Evolutionary conservation across 1,140 invertebrate genomes (phyloP).

Genomic region (Patella vulgata): DNA sequence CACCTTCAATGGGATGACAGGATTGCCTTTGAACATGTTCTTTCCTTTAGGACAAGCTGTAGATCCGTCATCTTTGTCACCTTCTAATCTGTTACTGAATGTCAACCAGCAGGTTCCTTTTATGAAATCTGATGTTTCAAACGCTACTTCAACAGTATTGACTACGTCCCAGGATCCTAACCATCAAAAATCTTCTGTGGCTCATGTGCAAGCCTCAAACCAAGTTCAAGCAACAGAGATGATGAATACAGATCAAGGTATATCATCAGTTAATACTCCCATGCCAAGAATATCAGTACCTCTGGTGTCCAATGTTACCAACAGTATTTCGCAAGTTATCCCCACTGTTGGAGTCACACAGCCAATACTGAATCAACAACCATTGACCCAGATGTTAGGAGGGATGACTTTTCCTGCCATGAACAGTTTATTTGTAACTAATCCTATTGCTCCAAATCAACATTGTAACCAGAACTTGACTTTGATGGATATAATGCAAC

Average conservation of each 20-base stretch:
- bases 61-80: too few relatives aligned
- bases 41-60: slow-evolving; percentile 20
- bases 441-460: slow-evolving; percentile 10
- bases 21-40: slow-evolving; percentile 23
- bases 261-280: slow-evolving; percentile 51
- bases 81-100: too few relatives aligned
- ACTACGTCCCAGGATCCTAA: too few relatives aligned
- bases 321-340: slow-evolving; percentile 76
- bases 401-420: slow-evolving; percentile 69
- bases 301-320: slow-evolving; percentile 78
- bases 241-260: too few relatives aligned
- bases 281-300: slow-evolving; percentile 76
- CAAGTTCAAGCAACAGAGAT: too few relatives aligned
- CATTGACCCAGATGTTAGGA: slow-evolving; percentile 75
- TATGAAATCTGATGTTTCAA: too few relatives aligned
- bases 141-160: too few relatives aligned
- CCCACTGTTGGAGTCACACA: slow-evolving; percentile 71
- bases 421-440: slow-evolving; percentile 60
- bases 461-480: slow-evolving; percentile 3
- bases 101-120: too few relatives aligned
- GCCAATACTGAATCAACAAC: slow-evolving; percentile 75
- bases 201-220: too few relatives aligned
- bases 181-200: too few relatives aligned
- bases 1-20: slow-evolving; percentile 5
- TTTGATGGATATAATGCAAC: slow-evolving; percentile 5